These are phyloP conservation scores for Manduca sexta DNA, from an alignment of 1,140 invertebrate genomes.

Conservation along the genomic window DNA sequence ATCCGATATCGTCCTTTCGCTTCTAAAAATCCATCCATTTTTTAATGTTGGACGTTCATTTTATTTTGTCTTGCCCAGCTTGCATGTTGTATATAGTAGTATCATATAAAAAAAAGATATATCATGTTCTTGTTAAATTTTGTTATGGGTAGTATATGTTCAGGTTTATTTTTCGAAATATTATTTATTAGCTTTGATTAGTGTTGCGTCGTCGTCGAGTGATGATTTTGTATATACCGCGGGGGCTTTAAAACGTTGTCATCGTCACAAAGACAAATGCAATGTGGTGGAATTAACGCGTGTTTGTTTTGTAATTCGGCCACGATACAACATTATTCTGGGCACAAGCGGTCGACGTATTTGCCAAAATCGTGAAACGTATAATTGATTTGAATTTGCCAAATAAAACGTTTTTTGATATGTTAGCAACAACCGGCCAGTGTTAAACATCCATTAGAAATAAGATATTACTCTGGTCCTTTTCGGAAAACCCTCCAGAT, in stretches of 20 bases:
- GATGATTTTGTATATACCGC: slow-evolving; percentile 37
- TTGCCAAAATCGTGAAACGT: slow-evolving; percentile 54
- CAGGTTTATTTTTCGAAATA: slow-evolving; percentile 28
- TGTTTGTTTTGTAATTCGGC: background rate
- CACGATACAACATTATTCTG: slow-evolving; percentile 2
- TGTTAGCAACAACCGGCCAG: slow-evolving; percentile 64
- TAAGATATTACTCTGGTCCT: slow-evolving; percentile 61
- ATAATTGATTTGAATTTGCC: slow-evolving; percentile 51
- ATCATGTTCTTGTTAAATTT: slow-evolving; percentile 65
- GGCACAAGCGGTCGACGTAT: slow-evolving; percentile 25
- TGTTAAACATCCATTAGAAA: slow-evolving; percentile 67
- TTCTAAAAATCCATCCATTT: slow-evolving; percentile 63
- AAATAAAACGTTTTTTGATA: slow-evolving; percentile 44
- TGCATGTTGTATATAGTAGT: slow-evolving; percentile 67
- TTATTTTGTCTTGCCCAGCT: slow-evolving; percentile 61
- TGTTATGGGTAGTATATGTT: slow-evolving; percentile 49
- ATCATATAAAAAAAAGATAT: slow-evolving; percentile 44
- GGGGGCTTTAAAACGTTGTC: slow-evolving; percentile 29
- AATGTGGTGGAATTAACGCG: slow-evolving; percentile 25
- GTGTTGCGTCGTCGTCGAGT: slow-evolving; percentile 28
- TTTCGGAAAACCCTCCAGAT: slow-evolving; percentile 60
- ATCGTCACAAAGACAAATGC: slow-evolving; percentile 44
- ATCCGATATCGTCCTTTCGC: slow-evolving; percentile 45
- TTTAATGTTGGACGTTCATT: slow-evolving; percentile 53
- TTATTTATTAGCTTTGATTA: slow-evolving; percentile 23